A percentile compares a stretch with the other conserved stretches of the same genome.
These are phyloP conservation scores for Orthosia cruda DNA, from an alignment of 2,888 invertebrate species.

Conservation along the genomic window DNA sequence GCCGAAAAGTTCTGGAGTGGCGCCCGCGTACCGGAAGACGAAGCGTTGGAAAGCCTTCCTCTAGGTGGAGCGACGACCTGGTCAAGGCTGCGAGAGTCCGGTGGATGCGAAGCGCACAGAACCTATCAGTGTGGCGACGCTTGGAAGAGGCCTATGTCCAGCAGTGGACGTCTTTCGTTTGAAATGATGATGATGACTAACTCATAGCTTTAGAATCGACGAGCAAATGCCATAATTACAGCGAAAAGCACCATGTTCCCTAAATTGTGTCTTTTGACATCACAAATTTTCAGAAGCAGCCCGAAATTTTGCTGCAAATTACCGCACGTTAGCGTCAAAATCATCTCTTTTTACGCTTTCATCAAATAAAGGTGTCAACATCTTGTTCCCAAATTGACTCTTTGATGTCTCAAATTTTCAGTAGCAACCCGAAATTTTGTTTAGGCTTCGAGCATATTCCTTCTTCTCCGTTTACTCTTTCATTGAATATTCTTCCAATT, in stretches of 20 bases:
- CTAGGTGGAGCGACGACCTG: too few species aligned
- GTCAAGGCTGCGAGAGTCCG: too few species aligned
- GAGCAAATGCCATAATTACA: slow-evolving; percentile 15
- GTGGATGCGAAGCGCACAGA: too few species aligned
- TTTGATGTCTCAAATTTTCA: background rate
- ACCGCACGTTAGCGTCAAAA: background rate
- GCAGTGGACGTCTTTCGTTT: too few species aligned
- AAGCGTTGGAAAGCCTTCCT: too few species aligned
- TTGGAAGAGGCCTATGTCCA: too few species aligned
- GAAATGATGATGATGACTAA: background rate
- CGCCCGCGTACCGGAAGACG: too few species aligned
- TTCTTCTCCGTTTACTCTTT: background rate
- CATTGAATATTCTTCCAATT: background rate
- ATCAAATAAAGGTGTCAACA: background rate
- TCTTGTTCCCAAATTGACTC: background rate
- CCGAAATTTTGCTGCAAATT: background rate
- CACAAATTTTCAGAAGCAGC: background rate
- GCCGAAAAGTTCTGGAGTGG: too few species aligned
- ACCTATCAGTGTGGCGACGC: too few species aligned
- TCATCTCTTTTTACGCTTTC: background rate
- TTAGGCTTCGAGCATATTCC: too few species aligned
- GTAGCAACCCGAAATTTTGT: background rate
- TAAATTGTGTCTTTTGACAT: background rate
- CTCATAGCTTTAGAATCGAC: background rate
- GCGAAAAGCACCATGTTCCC: too few species aligned